A percentile compares a stretch with the other conserved stretches of the same genome.
Evolutionary conservation across 2,888 invertebrate genomes (phyloP).

Genomic region (Cinara cedri): DNA sequence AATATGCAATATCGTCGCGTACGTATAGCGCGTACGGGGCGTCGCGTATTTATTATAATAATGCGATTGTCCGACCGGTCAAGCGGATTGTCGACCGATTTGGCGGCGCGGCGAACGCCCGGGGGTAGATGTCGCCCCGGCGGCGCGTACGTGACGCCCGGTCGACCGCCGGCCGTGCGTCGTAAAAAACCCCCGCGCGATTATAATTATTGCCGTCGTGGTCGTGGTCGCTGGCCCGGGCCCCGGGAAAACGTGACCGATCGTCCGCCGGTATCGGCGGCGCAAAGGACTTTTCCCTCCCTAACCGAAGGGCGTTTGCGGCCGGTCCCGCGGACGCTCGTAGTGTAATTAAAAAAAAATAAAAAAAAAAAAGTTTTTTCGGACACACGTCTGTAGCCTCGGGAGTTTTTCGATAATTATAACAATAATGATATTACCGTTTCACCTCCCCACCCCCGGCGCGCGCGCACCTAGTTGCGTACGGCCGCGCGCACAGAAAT

Average conservation of each 20-base stretch:
- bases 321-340: too few relatives aligned
- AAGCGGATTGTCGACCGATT: constrained; percentile 31
- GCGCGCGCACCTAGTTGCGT: too few relatives aligned
- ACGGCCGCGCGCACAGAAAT: not conserved
- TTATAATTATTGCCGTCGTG: constrained; percentile 23
- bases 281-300: constrained; percentile 24
- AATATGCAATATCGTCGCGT: constrained; percentile 7
- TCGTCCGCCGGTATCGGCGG: not conserved
- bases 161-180: not conserved
- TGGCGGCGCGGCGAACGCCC: constrained; percentile 12
- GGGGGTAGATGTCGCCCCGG: constrained; percentile 27
- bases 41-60: constrained; percentile 26
- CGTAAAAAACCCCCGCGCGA: constrained; percentile 32
- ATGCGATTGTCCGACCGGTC: constrained; percentile 51
- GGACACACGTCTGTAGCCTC: not conserved
- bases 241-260: constrained; percentile 14
- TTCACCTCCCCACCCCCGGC: too few relatives aligned
- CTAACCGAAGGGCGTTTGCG: constrained; percentile 40
- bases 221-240: not conserved
- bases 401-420: constrained; percentile 24
- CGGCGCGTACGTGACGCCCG: not conserved
- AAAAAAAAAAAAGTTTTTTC: not conserved
- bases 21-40: not conserved
- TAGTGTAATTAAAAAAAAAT: constrained; percentile 32
- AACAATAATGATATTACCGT: too few relatives aligned